Evolutionary conservation across 2,797 vertebrate genomes (phyloP), one percentile per base, ranked within the genome.

Genomic region (Mormyrus proboscirostris): DNA sequence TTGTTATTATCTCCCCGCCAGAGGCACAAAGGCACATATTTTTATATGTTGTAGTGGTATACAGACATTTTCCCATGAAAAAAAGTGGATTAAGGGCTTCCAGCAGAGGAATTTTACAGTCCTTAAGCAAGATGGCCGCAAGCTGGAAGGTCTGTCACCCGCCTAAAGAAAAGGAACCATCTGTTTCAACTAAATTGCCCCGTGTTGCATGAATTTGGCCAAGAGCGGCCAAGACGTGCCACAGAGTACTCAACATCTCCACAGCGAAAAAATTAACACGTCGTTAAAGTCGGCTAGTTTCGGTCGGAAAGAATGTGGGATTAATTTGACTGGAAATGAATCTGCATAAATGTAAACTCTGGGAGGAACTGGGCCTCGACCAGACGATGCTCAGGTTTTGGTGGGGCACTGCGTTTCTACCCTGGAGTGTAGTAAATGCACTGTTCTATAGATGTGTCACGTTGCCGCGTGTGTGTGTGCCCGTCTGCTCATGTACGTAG

Each of bases 211-310:
- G 6, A 65, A 53, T 19, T 14, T 25, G 14, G 53, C 83, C 9
- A 53, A 49, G 29, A 51, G 22, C 16, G 19, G 55, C 59, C 33
- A n/a, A 69, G 44, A 62, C 19, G 22, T 69, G 44, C 88, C 83
- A 49, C 16, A 86, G 82, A 89, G 59, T 89, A 86, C 87, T 88
- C 57, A 88, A 65, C 59, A 88, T 88, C 59, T 73, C 83, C 88
- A 85, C 88, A 33, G 79, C 41, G 25, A 47, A 50, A 50, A 55
- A 84, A 82, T 57, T 88, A 86, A 65, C 55, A 86, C 88, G 59
- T 89, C 47, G 62, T 86, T 86, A 69, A 86, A 89, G 44, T 59
- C 62, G 41, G 62, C 84, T 50, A 73, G 29, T 51, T 29, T 53
- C 25, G 83, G 29, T 38, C 25, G 59, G 57, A 89, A 89, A 89